Percentiles rank a stretch among this genome's conserved stretches.
phyloP scores from a whole-genome alignment of 2,888 invertebrate species.

The Rotaria magnacalcarata region DNA sequence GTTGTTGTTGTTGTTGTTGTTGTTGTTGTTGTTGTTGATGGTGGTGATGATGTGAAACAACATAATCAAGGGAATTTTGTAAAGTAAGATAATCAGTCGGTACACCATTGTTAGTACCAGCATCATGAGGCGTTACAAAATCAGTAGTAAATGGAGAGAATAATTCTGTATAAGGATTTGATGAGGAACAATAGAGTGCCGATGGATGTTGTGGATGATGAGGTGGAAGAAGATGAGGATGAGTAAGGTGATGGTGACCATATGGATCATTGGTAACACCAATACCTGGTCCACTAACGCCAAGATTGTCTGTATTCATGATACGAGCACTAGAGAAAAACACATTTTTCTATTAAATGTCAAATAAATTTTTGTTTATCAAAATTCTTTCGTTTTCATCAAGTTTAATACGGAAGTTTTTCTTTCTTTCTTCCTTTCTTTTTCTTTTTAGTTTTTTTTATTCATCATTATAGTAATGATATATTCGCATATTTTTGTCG shows the following conservation, averaged over 20 bases:
- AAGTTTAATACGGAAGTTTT: neutral
- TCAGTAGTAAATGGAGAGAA: constrained; percentile 34
- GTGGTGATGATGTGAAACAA: constrained; percentile 5
- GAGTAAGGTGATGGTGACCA: neutral
- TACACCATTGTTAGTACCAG: neutral
- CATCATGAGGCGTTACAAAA: neutral
- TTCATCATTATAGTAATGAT: neutral
- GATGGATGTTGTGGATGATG: constrained; percentile 27
- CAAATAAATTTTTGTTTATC: too few relatives aligned
- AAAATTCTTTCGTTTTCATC: neutral
- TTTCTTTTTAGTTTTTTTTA: neutral
- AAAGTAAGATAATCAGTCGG: constrained; percentile 15
- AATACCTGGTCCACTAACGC: constrained; percentile 3
- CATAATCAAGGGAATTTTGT: constrained; percentile 9
- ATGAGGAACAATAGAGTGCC: neutral
- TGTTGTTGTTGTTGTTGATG: neutral
- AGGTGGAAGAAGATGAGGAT: constrained; percentile 29
- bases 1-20: neutral
- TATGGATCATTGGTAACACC: neutral
- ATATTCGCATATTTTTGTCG: neutral
- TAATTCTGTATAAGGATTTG: neutral
- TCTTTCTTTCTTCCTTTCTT: too few relatives aligned
- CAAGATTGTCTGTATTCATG: constrained; percentile 10
- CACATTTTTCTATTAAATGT: neutral
- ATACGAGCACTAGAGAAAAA: constrained; percentile 12